These are phyloP conservation scores for Patella ulyssiponensis DNA, from an alignment of 2,888 invertebrate genomes.

Conservation along the genomic window DNA sequence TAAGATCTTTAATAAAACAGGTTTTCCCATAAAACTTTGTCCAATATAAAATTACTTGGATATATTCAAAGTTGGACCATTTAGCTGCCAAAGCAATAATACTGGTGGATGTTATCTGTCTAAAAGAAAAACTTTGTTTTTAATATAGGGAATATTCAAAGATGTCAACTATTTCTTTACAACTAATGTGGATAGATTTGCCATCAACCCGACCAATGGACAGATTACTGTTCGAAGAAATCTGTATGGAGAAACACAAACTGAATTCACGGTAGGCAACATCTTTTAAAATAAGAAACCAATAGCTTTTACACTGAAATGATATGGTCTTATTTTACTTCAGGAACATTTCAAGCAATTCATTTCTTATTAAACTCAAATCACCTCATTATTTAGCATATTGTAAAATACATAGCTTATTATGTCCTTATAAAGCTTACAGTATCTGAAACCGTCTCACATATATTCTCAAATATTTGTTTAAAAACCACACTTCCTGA, in stretches of 20 bases:
- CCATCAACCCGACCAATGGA: slow-evolving; percentile 50
- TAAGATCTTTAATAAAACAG: too few species aligned
- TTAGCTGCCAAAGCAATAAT: not conserved
- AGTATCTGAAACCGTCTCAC: too few species aligned
- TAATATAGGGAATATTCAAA: not conserved
- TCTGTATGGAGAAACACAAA: slow-evolving; percentile 43
- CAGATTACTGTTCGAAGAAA: slow-evolving; percentile 55
- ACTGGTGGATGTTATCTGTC: not conserved
- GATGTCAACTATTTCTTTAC: not conserved
- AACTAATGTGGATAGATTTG: not conserved
- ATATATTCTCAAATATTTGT: too few species aligned
- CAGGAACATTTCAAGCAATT: too few species aligned
- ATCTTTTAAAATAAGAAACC: not conserved
- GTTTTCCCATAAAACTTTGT: too few species aligned
- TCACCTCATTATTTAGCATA: not conserved
- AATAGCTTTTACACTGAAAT: not conserved
- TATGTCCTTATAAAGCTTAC: too few species aligned
- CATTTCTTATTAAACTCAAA: too few species aligned
- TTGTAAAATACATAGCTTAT: too few species aligned
- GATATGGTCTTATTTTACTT: too few species aligned
- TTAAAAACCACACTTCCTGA: too few species aligned
- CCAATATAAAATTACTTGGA: too few species aligned
- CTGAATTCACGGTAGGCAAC: slow-evolving; percentile 12
- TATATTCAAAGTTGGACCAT: too few species aligned
- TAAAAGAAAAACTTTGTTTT: not conserved